These are phyloP conservation scores for Podarcis lilfordi DNA, from an alignment of 2,797 vertebrate species.

Conservation along the genomic window DNA sequence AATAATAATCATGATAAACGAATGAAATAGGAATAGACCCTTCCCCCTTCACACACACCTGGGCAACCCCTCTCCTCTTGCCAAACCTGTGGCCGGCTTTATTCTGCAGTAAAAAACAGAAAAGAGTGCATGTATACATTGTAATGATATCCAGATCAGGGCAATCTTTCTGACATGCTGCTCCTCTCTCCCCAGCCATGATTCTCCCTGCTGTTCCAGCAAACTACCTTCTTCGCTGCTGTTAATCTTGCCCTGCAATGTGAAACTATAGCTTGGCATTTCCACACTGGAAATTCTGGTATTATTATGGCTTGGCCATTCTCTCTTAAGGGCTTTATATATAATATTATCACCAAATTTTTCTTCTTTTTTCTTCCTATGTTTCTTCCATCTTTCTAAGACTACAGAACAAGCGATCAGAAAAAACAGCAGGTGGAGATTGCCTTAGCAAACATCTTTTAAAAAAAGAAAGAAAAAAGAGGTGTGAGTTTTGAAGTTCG, in stretches of 20 bases:
- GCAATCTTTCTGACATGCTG: slow-evolving; percentile 8
- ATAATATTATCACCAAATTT: not conserved
- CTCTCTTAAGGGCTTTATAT: not conserved
- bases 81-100: not conserved
- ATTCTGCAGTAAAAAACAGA: not conserved
- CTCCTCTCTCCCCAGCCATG: not conserved
- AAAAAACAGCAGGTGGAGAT: no score
- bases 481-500: no score
- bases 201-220: slow-evolving; percentile 30
- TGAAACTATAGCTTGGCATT: not conserved
- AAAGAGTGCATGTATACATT: not conserved
- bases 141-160: slow-evolving; percentile 4
- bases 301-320: not conserved
- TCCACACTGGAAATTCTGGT: not conserved
- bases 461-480: no score
- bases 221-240: not conserved
- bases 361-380: no score
- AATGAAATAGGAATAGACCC: not conserved
- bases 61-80: not conserved
- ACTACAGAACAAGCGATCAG: no score
- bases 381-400: not conserved
- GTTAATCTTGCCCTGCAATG: not conserved
- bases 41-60: not conserved
- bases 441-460: no score
- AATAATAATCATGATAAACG: slow-evolving; percentile 27